Conservation (phyloP, 2,113 vertebrate species). For the Hyaena hyaena region DNA sequence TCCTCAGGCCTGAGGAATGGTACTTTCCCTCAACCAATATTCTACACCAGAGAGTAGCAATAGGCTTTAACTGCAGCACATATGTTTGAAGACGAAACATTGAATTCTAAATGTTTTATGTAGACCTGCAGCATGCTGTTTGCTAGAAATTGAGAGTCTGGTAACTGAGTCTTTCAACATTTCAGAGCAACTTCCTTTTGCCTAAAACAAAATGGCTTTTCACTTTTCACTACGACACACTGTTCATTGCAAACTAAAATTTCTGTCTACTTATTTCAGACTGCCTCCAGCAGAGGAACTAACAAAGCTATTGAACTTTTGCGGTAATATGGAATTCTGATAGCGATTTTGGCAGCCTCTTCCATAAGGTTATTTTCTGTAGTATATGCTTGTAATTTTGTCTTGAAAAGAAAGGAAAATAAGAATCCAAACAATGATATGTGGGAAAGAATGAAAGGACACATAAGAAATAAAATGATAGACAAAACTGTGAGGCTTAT, state of each 20-base stretch:
- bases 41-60: conserved; percentile 12
- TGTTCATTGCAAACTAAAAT: conserved; percentile 70
- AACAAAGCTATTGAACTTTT: conserved; percentile 60
- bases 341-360: conserved; percentile 40
- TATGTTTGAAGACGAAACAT: conserved; percentile 71
- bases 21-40: conserved; percentile 20
- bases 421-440: not conserved
- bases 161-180: conserved; percentile 63
- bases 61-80: conserved; percentile 65
- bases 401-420: conserved; percentile 38
- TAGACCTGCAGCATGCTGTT: conserved; percentile 68
- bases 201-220: conserved; percentile 78
- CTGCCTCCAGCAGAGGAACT: conserved; percentile 62
- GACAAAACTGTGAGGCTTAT: not conserved
- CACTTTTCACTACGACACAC: conserved; percentile 54
- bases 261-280: conserved; percentile 71
- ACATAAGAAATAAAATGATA: not conserved
- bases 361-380: conserved; percentile 31
- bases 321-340: conserved; percentile 56
- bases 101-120: conserved; percentile 68
- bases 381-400: conserved; percentile 36
- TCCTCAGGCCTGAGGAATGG: not conserved
- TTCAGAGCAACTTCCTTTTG: conserved; percentile 68
- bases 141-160: conserved; percentile 69
- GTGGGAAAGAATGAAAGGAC: not conserved